phyloP scores from a whole-genome alignment of 1,140 invertebrate genomes.

The Idris sp. region DNA sequence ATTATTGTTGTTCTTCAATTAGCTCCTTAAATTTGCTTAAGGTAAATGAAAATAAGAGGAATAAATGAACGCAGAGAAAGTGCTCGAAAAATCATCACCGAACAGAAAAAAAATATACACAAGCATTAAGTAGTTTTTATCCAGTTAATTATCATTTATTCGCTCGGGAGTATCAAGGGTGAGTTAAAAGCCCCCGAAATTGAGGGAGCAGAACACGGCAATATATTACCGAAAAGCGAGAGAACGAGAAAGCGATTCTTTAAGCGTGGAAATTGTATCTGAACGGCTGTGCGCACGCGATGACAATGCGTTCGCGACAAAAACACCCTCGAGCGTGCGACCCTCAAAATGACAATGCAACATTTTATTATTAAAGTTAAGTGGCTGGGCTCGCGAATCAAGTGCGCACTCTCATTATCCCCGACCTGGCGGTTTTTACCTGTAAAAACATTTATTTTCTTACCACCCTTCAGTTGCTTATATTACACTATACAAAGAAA shows the following conservation, averaged over 20 bases:
- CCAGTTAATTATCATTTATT: slow-evolving; percentile 54
- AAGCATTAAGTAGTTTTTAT: slow-evolving; percentile 23
- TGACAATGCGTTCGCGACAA: slow-evolving; percentile 63
- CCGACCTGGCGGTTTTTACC: slow-evolving; percentile 48
- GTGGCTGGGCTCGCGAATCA: slow-evolving; percentile 64
- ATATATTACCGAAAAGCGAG: slow-evolving; percentile 68
- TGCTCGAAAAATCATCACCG: slow-evolving; percentile 13
- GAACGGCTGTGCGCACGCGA: slow-evolving; percentile 54
- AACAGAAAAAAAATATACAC: slow-evolving; percentile 2
- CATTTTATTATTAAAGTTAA: slow-evolving; percentile 74
- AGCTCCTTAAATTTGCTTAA: too few relatives aligned
- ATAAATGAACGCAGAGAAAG: neutral
- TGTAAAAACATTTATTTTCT: slow-evolving; percentile 47
- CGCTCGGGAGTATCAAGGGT: slow-evolving; percentile 33
- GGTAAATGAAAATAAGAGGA: too few relatives aligned
- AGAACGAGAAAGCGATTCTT: slow-evolving; percentile 62
- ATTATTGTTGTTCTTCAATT: too few relatives aligned
- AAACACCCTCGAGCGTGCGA: slow-evolving; percentile 65
- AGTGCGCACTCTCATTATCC: slow-evolving; percentile 61
- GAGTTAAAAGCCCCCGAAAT: slow-evolving; percentile 19
- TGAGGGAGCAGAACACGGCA: slow-evolving; percentile 46
- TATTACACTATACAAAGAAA: too few relatives aligned
- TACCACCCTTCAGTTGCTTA: slow-evolving; percentile 21
- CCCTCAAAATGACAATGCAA: slow-evolving; percentile 71
- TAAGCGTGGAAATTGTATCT: slow-evolving; percentile 58